phyloP scores from a whole-genome alignment of 2,113 vertebrate species.

The Zeus faber region DNA sequence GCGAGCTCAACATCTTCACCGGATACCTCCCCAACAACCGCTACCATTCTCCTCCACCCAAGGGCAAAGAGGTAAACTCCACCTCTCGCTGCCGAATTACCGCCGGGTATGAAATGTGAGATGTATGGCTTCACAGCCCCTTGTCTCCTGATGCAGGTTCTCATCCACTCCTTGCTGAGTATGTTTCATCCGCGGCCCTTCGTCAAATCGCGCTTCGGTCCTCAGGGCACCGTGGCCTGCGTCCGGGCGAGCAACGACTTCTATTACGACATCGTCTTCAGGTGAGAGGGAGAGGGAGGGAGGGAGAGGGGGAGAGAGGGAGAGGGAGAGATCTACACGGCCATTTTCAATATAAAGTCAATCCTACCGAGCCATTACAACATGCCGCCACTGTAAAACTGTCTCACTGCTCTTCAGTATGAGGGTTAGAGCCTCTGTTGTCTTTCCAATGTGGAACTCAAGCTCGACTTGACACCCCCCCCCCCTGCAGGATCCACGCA shows the following conservation, averaged over 20 bases:
- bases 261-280: conserved; percentile 90
- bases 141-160: conserved; percentile 67
- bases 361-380: not conserved
- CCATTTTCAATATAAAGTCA: not conserved
- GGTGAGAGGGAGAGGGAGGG: conserved; percentile 77
- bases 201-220: conserved; percentile 89
- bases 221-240: conserved; percentile 90
- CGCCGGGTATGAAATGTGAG: not conserved
- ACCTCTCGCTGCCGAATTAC: too few species aligned
- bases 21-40: conserved; percentile 95
- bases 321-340: too few species aligned
- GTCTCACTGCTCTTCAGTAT: not conserved
- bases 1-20: conserved; percentile 92
- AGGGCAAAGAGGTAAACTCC: conserved; percentile 87
- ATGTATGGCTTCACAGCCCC: not conserved
- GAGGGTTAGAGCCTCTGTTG: not conserved
- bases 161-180: conserved; percentile 88
- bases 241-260: conserved; percentile 85
- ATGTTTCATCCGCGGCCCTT: conserved; percentile 96
- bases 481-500: conserved; percentile 85
- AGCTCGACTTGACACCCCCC: not conserved
- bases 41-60: conserved; percentile 88
- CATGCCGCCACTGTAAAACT: not conserved
- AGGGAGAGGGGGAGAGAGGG: too few species aligned
- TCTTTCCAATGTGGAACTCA: not conserved